A percentile compares a stretch with the other conserved stretches of the same genome.
Evolutionary conservation across 2,113 vertebrate species (phyloP).

Genomic region (Rissa tridactyla): DNA sequence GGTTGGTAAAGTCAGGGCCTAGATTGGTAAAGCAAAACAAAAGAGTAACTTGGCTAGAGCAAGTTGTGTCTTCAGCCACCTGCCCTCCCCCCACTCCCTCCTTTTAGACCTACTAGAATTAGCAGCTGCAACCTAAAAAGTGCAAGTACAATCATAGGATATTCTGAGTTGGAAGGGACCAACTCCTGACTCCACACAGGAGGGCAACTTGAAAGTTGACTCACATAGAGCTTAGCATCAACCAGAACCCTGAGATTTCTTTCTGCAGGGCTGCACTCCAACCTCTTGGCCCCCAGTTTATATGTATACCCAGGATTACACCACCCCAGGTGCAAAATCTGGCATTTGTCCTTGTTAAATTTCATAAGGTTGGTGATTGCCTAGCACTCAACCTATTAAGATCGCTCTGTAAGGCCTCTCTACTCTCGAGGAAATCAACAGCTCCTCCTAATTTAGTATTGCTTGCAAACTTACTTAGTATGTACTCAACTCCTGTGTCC

Average conservation of each 20-base stretch:
- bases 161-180: background rate
- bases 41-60: background rate
- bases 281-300: background rate
- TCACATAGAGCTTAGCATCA: background rate
- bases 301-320: background rate
- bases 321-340: background rate
- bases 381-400: background rate
- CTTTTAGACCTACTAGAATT: background rate
- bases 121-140: background rate
- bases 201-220: background rate
- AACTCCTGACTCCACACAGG: background rate
- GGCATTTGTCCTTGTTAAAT: background rate
- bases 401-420: background rate
- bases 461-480: background rate
- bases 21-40: background rate
- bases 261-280: background rate
- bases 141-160: background rate
- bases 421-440: background rate
- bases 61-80: background rate
- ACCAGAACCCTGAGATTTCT: background rate
- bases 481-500: background rate
- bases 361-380: background rate
- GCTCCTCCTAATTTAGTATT: background rate
- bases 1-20: background rate
- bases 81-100: background rate